These are phyloP conservation scores for Temnothorax nylanderi DNA, from an alignment of 1,140 invertebrate genomes.

Conservation along the genomic window DNA sequence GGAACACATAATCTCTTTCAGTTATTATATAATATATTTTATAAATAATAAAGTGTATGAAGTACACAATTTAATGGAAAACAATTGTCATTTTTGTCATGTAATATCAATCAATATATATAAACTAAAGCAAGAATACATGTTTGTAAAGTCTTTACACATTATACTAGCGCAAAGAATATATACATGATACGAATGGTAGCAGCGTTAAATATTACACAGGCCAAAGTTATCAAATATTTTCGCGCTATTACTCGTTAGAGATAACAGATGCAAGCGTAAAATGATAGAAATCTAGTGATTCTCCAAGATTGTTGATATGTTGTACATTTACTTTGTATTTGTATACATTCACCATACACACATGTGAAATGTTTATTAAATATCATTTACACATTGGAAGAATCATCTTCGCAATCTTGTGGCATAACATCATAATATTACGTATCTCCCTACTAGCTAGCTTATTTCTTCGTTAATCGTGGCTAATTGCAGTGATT, in stretches of 20 bases:
- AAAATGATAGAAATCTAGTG: slow-evolving; percentile 8
- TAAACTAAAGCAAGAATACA: slow-evolving; percentile 11
- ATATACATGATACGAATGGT: slow-evolving; percentile 42
- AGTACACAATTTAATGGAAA: too few species aligned
- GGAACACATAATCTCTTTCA: too few species aligned
- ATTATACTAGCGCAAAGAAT: neutral
- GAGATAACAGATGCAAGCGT: slow-evolving; percentile 29
- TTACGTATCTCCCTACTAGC: slow-evolving; percentile 7
- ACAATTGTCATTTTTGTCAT: too few species aligned
- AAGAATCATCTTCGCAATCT: slow-evolving; percentile 50
- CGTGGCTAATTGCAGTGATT: slow-evolving; percentile 9
- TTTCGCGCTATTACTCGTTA: neutral
- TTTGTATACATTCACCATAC: slow-evolving; percentile 49
- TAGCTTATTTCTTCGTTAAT: slow-evolving; percentile 12
- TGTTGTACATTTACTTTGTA: slow-evolving; percentile 50
- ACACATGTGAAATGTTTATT: slow-evolving; percentile 45
- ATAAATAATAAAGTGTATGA: too few species aligned
- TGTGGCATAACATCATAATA: slow-evolving; percentile 30
- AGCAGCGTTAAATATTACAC: slow-evolving; percentile 33
- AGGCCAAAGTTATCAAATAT: slow-evolving; percentile 50
- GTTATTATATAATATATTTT: too few species aligned
- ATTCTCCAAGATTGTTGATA: slow-evolving; percentile 11
- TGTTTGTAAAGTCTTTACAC: neutral
- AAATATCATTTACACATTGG: slow-evolving; percentile 40
- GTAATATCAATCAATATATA: too few species aligned